Percentiles rank a stretch among this genome's conserved stretches.
Evolutionary conservation across 1,140 invertebrate species (phyloP).

Genomic region (roundworm (Caenorhabditis elegans)): WBcel235 BX284606.5:6692501-6693000

Average conservation of each 20-base stretch:
- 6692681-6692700: too few relatives aligned
- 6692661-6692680: background rate
- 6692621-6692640: background rate
- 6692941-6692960: background rate
- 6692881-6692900: background rate
- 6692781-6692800: too few relatives aligned
- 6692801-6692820: too few relatives aligned
- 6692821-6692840: background rate
- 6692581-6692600: background rate
- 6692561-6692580: constrained; percentile 31
- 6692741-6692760: too few relatives aligned
- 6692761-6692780: too few relatives aligned
- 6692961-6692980: background rate
- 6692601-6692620: constrained; percentile 9
- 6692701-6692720: too few relatives aligned
- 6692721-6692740: too few relatives aligned
- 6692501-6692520: constrained; percentile 25
- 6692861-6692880: background rate
- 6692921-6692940: background rate
- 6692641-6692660: background rate
- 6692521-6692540: constrained; percentile 4
- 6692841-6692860: background rate
- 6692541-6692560: constrained; percentile 29
- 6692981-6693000: background rate
- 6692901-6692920: background rate